Base-by-base conservation (phyloP, 2,888 invertebrate genomes). In the Pasiphila rectangulata region DNA sequence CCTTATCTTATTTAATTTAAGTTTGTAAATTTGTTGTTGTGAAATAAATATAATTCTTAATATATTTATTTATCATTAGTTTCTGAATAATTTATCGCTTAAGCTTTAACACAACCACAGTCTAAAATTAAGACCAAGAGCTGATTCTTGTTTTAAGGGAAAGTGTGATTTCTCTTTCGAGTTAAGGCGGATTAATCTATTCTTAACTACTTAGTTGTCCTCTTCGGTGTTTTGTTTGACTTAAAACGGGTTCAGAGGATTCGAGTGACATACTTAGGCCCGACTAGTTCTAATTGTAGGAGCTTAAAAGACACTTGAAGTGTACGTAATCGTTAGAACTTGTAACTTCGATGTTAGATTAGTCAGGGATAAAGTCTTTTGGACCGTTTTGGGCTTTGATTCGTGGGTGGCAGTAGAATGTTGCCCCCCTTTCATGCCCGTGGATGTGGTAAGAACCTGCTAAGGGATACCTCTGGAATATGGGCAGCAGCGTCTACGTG, bases 191-290 rank as follows among this genome's bases (percentile, higher is more conserved):
- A 50, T 50, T 50, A 50, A 50, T 50, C 50, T 42, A 50, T 50
- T 42, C 50, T 50, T 46, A 50, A 50, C 30, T 50, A 46, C 50
- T 50, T 45, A 50, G 42, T 37, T 46, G 40, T 50, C 41, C 45
- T 50, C 49, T 50, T 50, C 45, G 40, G 23, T 50, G 50, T 50
- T 50, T 50, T 50, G 50, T 50, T 50, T 50, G 50, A 50, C 50
- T 50, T 50, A 50, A 50, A 50, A 38, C 32, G 45, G 45, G 49
- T 32, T 46, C 34, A 16, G 30, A 17, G 40, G 41, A 30, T 46
- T 41, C 36, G 13, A 50, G 40, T 44, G 45, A 50, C 50, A 45
- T 41, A 37, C 41, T 50, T 32, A 25, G 36, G 21, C 21, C 34
- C 17, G 46, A 50, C 45, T 49, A 45, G 50, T 46, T 45, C 41